phyloP scores from a whole-genome alignment of 2,113 vertebrate species.

The Scomber colias region DNA sequence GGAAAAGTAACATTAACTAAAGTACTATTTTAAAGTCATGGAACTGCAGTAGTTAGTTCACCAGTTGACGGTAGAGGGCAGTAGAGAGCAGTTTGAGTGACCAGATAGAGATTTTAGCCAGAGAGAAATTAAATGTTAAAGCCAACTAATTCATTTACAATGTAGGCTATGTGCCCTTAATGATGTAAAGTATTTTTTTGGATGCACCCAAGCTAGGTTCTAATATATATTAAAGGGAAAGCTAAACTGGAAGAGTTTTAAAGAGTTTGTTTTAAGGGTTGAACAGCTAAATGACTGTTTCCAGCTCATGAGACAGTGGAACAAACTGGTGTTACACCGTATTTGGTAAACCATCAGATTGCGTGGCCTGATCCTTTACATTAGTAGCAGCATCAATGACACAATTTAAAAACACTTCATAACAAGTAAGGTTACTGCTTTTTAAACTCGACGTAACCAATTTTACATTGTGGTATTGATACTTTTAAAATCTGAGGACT shows the following conservation, averaged over 20 bases:
- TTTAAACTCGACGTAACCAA: too few relatives aligned
- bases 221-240: background rate
- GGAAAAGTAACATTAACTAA: too few relatives aligned
- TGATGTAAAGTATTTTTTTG: fast-evolving
- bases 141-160: too few relatives aligned
- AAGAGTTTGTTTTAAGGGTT: background rate
- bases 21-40: background rate
- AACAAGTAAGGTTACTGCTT: too few relatives aligned
- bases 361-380: too few relatives aligned
- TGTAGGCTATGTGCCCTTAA: too few relatives aligned
- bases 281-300: background rate
- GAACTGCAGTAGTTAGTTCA: background rate
- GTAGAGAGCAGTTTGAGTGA: background rate
- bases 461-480: too few relatives aligned
- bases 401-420: too few relatives aligned
- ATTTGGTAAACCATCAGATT: too few relatives aligned
- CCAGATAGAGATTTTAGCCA: slow-evolving; percentile 21
- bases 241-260: background rate
- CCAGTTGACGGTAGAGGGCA: slow-evolving; percentile 22
- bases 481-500: too few relatives aligned
- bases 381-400: too few relatives aligned
- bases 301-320: slow-evolving; percentile 11
- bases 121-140: background rate
- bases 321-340: background rate
- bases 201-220: background rate